Percentiles rank a stretch among this genome's conserved stretches.
Conservation (phyloP, 2,888 invertebrate species). For the Phasia obesa region DNA sequence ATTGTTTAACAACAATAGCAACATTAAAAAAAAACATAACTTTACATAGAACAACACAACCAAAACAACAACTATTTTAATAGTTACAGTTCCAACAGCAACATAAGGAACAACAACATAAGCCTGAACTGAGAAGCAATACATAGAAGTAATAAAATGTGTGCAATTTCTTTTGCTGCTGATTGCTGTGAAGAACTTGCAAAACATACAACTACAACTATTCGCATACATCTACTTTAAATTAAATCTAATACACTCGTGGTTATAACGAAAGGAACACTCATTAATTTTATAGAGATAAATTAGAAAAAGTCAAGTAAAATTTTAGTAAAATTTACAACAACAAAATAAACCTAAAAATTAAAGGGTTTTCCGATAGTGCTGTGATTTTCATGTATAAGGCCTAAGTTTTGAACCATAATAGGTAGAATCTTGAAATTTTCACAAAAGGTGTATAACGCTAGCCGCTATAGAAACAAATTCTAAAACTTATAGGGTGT, state of each 20-base stretch:
- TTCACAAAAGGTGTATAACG: too few relatives aligned
- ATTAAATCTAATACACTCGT: neutral
- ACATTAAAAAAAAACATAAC: conserved; percentile 27
- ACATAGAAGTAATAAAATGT: conserved; percentile 52
- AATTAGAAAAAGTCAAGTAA: too few relatives aligned
- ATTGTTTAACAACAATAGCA: conserved; percentile 60
- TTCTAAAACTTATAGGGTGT: too few relatives aligned
- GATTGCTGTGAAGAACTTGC: conserved; percentile 47
- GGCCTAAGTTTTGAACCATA: too few relatives aligned
- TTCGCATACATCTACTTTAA: neutral
- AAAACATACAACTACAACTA: conserved; percentile 22
- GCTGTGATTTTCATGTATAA: too few relatives aligned
- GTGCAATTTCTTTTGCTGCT: conserved; percentile 56
- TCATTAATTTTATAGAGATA: neutral
- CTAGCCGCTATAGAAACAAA: too few relatives aligned
- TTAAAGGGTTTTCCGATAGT: too few relatives aligned
- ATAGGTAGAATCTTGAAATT: too few relatives aligned
- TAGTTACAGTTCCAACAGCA: conserved; percentile 26
- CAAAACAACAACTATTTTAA: conserved; percentile 24
- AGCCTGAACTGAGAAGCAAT: conserved; percentile 42
- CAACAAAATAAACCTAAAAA: too few relatives aligned
- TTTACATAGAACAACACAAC: conserved; percentile 4
- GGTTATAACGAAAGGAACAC: neutral
- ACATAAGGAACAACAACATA: conserved; percentile 32
- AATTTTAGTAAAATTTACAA: too few relatives aligned